Evolutionary conservation across 2,888 invertebrate species (phyloP), one percentile per base, ranked within the genome.

Genomic region (Agrotis segetum): DNA sequence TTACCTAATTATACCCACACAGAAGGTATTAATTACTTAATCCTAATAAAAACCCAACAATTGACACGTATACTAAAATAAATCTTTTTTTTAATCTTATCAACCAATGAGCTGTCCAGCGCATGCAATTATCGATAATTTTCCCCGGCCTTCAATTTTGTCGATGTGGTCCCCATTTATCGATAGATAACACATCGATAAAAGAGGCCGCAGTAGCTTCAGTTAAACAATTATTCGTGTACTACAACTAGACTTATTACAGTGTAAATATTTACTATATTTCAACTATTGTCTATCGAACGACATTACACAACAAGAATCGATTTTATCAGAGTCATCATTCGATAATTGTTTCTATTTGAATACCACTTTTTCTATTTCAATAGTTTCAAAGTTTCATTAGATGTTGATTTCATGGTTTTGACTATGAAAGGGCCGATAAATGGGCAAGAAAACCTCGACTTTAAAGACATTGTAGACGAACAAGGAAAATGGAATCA

Each of bases 201-300:
- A 83, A 81, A 73, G 83, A 62, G 83, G 83, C 83, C 81, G 71
- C 81, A 68, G 81, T 83, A 83, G 72, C 68, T 46, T 40, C 59
- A 65, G 71, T 79, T 74, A 71, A 79, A 74, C 46, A 73, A 79
- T 82, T 69, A 67, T 60, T 66, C 65, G 49, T 79, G 73, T 73
- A 67, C 34, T 68, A 79, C 69, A 71, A 67, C 58, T 61, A 47
- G 24, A 62, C 34, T 49, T 67, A 55, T 70, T 77, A 61, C 16
- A 65, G 19, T 55, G 64, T 58, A 29, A 62, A 66, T 69, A 40
- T 71, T 67, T 53, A 46, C 29, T 55, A 21, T 55, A 34, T 49
- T 59, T 58, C 52, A 56, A 60, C 13, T 52, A 52, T 63, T 11
- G 64, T 64, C 55, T 71, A 70, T n/a, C n/a, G 13, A 56, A 63